Evolutionary conservation across 1,140 invertebrate species (phyloP), one percentile per base, ranked within the genome.

Genomic region (Drosophila pachea): DNA sequence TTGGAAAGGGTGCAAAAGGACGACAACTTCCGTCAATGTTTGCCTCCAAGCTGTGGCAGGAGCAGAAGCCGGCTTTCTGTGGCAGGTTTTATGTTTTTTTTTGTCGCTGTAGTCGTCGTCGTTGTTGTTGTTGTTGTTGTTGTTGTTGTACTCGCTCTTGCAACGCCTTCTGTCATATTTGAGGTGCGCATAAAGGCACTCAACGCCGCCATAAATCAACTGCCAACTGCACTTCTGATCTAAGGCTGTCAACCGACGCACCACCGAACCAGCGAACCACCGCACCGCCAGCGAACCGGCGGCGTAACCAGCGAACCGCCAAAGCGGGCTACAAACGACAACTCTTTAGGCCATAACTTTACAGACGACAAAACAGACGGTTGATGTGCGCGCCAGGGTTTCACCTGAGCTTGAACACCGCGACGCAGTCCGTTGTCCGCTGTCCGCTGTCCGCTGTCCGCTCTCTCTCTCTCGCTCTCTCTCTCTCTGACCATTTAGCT

Each of bases 201-300:
- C 81, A 86, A 86, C 76, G 81, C 73, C 76, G 81, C 81, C 81
- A 86, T 86, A 86, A 86, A 86, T 86, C 81, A 86, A 86, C 81
- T 74, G 81, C 73, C 78, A 76, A 69, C 67, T 62, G 65, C 40
- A 58, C 53, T 58, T 82, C 72, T 83, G 78, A 83, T 83, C 78
- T 83, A 83, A 82, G 75, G 74, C 78, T 83, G 78, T 83, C 78
- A 74, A 61, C 42, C 35, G 47, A 31, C 38, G 43, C 35, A 52
- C 55, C 48, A 35, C 47, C 29, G 40, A 14, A 50, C 53, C 63
- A 14, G 16, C 32, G 48, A 50, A 38, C 63, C 47, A n/a, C 32
- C 32, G 33, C 9, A 53, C 38, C 59, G 22, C 31, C 60, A 8
- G 11, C 22, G 22, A 22, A 38, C 14, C 45, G 47, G 36, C 43